Evolutionary conservation across 2,797 vertebrate species (phyloP).

Genomic region (Aeoliscus strigatus): DNA sequence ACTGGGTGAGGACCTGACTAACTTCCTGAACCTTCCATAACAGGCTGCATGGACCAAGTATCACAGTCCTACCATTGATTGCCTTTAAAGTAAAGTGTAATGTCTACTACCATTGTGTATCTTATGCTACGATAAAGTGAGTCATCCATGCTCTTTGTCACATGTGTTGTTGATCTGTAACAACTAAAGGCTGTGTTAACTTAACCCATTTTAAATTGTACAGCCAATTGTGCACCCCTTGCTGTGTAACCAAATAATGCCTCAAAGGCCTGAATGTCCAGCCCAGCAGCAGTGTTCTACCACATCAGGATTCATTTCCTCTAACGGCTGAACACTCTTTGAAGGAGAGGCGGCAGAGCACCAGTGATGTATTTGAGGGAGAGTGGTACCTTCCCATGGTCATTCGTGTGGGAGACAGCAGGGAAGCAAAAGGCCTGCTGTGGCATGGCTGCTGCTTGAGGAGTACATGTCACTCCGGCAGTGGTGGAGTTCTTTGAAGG

Average conservation of each 20-base stretch:
- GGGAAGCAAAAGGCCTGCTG: conserved; percentile 12
- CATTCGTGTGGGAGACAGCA: conserved; percentile 21
- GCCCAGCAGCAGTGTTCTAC: conserved; percentile 6
- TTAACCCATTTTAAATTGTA: no score
- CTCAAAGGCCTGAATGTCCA: conserved; percentile 1
- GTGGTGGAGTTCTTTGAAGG: neutral
- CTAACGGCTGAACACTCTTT: conserved; percentile 12
- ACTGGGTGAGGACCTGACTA: no score
- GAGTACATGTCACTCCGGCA: conserved; percentile 16
- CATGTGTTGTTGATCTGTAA: no score
- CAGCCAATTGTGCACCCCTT: no score
- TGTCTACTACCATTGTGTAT: no score
- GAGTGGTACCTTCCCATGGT: conserved; percentile 15
- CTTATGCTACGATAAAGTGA: no score
- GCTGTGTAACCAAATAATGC: conserved; percentile 10
- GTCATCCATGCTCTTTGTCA: no score
- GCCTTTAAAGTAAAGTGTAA: no score
- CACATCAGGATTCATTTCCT: conserved; percentile 17
- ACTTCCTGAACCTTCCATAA: no score
- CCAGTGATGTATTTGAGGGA: conserved; percentile 26
- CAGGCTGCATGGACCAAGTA: no score
- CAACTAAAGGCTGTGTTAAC: conserved; percentile 5
- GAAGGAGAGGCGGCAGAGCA: conserved; percentile 38
- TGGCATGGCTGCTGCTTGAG: conserved; percentile 25
- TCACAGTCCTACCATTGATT: no score